A percentile compares a stretch with the other conserved stretches of the same genome.
These are phyloP conservation scores for Micrastur ruficollis DNA, from an alignment of 2,797 vertebrate genomes.

Conservation along the genomic window DNA sequence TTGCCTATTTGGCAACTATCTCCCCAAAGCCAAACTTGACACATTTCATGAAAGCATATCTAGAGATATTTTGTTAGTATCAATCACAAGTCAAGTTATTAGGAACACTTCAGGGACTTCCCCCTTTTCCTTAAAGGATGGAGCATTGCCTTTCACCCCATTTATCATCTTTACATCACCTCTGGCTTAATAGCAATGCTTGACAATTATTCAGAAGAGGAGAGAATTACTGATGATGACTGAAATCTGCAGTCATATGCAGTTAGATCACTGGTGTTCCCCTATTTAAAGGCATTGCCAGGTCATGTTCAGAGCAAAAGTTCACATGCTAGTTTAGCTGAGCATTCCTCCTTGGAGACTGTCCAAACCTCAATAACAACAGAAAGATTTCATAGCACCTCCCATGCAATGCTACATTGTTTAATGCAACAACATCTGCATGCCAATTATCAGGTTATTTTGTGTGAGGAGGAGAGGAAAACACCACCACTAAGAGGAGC, in stretches of 20 bases:
- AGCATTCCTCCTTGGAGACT: not conserved
- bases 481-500: not conserved
- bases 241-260: not conserved
- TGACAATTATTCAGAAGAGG: not conserved
- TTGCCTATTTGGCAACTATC: not conserved
- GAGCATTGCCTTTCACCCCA: not conserved
- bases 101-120: not conserved
- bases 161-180: not conserved
- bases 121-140: not conserved
- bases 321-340: not conserved
- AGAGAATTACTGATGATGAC: not conserved
- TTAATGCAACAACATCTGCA: not conserved
- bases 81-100: not conserved
- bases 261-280: not conserved
- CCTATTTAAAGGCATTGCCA: not conserved
- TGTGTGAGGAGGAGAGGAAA: not conserved
- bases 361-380: not conserved
- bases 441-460: not conserved
- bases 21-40: not conserved
- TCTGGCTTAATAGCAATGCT: not conserved
- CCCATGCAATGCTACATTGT: not conserved
- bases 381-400: not conserved
- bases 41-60: not conserved
- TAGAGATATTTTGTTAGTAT: not conserved
- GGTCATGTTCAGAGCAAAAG: not conserved